These are phyloP conservation scores for Sicus ferrugineus DNA, from an alignment of 2,888 invertebrate species.

Conservation along the genomic window DNA sequence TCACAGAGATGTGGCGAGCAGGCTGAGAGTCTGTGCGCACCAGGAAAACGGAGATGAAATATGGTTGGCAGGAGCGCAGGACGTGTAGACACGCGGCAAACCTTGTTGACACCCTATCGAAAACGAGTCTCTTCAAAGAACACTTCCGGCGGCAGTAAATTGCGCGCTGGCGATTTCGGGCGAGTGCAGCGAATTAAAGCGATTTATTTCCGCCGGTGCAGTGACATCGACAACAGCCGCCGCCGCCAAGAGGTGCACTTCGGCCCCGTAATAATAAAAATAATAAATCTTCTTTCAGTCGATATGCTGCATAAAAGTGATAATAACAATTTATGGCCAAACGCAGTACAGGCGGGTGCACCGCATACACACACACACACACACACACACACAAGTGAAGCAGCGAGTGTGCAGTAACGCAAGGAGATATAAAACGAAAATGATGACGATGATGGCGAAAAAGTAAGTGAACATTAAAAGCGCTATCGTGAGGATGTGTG, in stretches of 20 bases:
- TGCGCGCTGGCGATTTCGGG: background rate
- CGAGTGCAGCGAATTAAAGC: conserved; percentile 14
- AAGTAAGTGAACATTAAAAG: background rate
- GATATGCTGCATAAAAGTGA: conserved; percentile 57
- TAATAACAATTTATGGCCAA: conserved; percentile 59
- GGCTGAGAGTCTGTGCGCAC: no score
- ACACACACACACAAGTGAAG: conserved; percentile 3
- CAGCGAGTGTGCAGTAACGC: conserved; percentile 8
- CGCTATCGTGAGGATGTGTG: background rate
- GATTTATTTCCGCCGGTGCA: background rate
- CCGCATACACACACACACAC: background rate
- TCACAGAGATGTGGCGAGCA: no score
- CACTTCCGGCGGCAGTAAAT: background rate
- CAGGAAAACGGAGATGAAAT: background rate
- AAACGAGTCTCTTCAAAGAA: background rate
- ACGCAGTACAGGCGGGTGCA: conserved; percentile 24
- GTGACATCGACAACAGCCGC: background rate
- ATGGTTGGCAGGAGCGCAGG: background rate
- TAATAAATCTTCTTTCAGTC: conserved; percentile 55
- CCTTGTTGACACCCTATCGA: background rate
- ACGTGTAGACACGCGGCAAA: no score
- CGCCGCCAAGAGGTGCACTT: conserved; percentile 46
- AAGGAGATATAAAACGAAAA: background rate
- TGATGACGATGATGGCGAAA: background rate
- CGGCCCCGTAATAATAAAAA: conserved; percentile 59